Percentiles rank a stretch among this genome's conserved stretches.
phyloP scores from a whole-genome alignment of 92 coral and sea anemone species.

The Phenganax marumi region DNA sequence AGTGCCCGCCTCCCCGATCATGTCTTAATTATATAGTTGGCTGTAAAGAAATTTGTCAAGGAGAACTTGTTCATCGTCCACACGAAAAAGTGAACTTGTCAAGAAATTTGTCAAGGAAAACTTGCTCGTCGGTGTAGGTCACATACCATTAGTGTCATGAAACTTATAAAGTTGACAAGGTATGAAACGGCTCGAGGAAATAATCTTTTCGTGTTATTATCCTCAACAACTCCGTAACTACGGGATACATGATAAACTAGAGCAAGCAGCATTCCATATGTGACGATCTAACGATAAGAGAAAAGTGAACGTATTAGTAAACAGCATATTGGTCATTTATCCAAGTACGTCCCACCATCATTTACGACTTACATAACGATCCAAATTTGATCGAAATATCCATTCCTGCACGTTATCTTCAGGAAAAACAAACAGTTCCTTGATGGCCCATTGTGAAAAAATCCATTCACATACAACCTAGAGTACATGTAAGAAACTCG shows the following conservation, averaged over 20 bases:
- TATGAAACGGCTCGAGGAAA: conserved; percentile 64
- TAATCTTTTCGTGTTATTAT: conserved; percentile 65
- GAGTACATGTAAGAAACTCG: not conserved
- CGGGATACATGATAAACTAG: conserved; percentile 72
- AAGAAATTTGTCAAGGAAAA: not conserved
- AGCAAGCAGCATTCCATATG: conserved; percentile 81
- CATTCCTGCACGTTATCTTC: conserved; percentile 91
- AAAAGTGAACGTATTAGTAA: not conserved
- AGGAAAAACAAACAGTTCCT: conserved; percentile 88
- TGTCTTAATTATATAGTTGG: too few species aligned
- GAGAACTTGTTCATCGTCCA: too few species aligned
- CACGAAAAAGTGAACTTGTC: too few species aligned
- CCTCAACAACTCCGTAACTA: conserved; percentile 73
- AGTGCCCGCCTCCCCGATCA: too few species aligned
- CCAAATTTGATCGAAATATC: conserved; percentile 94
- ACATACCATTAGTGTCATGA: conserved; percentile 77
- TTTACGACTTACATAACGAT: conserved; percentile 81
- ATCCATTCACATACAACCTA: conserved; percentile 83
- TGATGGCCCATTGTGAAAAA: conserved; percentile 98
- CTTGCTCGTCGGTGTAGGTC: not conserved
- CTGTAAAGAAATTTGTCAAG: too few species aligned
- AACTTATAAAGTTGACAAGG: conserved; percentile 60
- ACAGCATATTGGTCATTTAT: not conserved
- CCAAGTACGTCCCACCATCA: not conserved
- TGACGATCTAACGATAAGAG: conserved; percentile 65